Percentiles rank a stretch among this genome's conserved stretches.
These are phyloP conservation scores for Leptothorax acervorum DNA, from an alignment of 2,888 invertebrate species.

Conservation along the genomic window DNA sequence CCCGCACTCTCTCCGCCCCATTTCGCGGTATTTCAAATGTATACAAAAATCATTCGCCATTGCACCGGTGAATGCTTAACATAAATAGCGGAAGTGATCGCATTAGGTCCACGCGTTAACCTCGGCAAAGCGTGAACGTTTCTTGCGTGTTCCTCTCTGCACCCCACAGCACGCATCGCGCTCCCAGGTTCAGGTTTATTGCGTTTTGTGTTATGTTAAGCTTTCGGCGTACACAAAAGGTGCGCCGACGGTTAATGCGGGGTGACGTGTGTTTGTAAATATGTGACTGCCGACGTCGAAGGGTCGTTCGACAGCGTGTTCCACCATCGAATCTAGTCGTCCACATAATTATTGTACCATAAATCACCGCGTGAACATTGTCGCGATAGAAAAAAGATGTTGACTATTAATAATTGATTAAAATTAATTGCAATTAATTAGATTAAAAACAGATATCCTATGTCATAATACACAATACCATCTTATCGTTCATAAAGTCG, in stretches of 20 bases:
- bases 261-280: slow-evolving; percentile 81
- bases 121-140: slow-evolving; percentile 66
- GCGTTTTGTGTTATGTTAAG: slow-evolving; percentile 66
- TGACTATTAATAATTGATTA: slow-evolving; percentile 1
- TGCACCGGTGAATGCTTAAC: slow-evolving; percentile 68
- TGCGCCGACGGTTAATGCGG: slow-evolving; percentile 76
- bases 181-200: slow-evolving; percentile 68
- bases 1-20: neutral
- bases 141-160: slow-evolving; percentile 7
- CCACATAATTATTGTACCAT: slow-evolving; percentile 55
- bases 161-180: slow-evolving; percentile 32
- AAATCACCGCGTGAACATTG: slow-evolving; percentile 9
- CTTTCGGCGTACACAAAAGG: slow-evolving; percentile 76
- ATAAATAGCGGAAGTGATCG: slow-evolving; percentile 78
- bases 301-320: slow-evolving; percentile 61
- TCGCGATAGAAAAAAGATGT: neutral
- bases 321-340: slow-evolving; percentile 57
- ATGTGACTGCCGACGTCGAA: slow-evolving; percentile 61
- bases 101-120: slow-evolving; percentile 73
- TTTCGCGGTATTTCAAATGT: slow-evolving; percentile 64
- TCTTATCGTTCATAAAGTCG: neutral
- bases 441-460: neutral
- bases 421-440: neutral
- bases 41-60: slow-evolving; percentile 61
- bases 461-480: neutral